Base-by-base conservation (phyloP, 2,888 invertebrate species). In the Pachliopta kotzebuea region DNA sequence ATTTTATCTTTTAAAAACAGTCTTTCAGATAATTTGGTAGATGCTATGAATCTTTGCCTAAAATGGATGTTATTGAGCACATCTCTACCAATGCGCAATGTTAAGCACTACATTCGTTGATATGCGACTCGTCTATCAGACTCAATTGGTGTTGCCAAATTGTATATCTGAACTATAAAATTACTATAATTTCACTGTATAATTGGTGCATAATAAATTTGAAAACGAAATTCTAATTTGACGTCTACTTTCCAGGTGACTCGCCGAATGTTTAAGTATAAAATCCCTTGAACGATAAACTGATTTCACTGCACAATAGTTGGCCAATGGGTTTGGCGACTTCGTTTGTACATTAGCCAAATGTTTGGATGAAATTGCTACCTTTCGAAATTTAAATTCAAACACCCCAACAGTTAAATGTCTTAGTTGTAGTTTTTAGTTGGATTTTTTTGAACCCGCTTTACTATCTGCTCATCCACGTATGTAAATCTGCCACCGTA, bases 191-290 rank as follows among this genome's bases (percentile, higher is more conserved):
- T 74, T 75, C 56, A 59, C 59, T 76, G 71, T 77, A 68, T 80
- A 79, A 90, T 89, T 90, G 90, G 90, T 88, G 83, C 83, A 79
- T 75, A 79, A 67, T 74, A 64, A 80, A 86, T 86, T 80, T 88
- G 86, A 87, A 78, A 79, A 88, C 90, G 86, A 91, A 90, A 87
- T 88, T 91, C 90, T 91, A 91, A 91, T 91, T 88, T 87, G 85
- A 87, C 83, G 83, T 90, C 90, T 91, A 90, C 85, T 90, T 91
- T 90, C 77, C 91, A 91, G 91, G 91, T 91, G 88, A 86, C 81
- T 87, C 90, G 91, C 83, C 90, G 90, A 89, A 77, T 82, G 80
- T 88, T 90, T 90, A 87, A 88, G 87, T 88, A 88, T 87, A 84
- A 37, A 62, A 81, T 85, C 83, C 86, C 84, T 84, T 80, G 79